A percentile compares a stretch with the other conserved stretches of the same genome.
phyloP scores from a whole-genome alignment of 2,113 vertebrate species.

The Loxodonta africana region DNA sequence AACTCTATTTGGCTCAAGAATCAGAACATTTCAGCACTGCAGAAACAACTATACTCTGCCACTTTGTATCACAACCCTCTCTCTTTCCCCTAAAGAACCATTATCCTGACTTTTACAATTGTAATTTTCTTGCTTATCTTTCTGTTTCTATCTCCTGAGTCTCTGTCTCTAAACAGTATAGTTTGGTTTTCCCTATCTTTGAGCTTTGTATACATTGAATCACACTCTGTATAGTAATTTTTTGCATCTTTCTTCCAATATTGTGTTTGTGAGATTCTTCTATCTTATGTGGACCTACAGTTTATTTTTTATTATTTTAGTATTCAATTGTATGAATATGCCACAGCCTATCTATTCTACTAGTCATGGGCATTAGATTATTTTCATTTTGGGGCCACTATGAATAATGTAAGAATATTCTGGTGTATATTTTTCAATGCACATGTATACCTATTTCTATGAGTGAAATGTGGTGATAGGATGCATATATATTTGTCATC shows the following conservation, averaged over 20 bases:
- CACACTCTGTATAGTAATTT: background rate
- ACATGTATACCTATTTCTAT: background rate
- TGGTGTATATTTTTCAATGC: background rate
- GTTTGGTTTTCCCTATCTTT: background rate
- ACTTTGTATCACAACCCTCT: background rate
- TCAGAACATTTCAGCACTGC: background rate
- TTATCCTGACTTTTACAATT: background rate
- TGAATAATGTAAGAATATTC: conserved; percentile 13
- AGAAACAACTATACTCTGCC: background rate
- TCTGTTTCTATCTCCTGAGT: background rate
- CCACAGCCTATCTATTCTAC: background rate
- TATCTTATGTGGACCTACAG: background rate
- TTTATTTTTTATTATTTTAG: conserved; percentile 45
- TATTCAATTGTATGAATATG: conserved; percentile 22
- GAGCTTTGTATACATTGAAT: background rate
- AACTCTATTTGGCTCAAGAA: background rate
- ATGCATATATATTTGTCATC: background rate
- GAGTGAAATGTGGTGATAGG: conserved; percentile 2
- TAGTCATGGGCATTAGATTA: background rate
- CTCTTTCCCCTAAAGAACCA: background rate
- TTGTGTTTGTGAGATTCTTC: background rate
- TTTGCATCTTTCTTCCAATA: background rate
- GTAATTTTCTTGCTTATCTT: background rate
- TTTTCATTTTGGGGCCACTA: conserved; percentile 36
- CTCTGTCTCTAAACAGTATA: background rate